A percentile compares a stretch with the other conserved stretches of the same genome.
Evolutionary conservation across 2,113 vertebrate genomes (phyloP).

Genomic region (Atrichornis clamosus): DNA sequence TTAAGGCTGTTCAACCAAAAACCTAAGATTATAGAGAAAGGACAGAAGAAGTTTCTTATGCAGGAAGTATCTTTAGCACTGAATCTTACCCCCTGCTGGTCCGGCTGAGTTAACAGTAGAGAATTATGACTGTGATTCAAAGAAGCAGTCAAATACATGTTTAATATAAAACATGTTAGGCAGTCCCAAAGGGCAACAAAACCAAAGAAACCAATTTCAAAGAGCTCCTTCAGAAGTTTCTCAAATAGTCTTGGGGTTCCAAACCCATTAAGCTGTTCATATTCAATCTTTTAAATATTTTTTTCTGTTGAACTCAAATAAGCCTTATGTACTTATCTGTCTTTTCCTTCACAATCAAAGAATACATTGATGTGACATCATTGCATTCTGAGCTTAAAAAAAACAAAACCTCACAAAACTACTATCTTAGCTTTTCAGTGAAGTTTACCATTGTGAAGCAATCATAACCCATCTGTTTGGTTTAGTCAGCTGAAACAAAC

Average conservation of each 20-base stretch:
- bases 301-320: background rate
- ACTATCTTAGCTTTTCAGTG: background rate
- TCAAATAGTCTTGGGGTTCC: background rate
- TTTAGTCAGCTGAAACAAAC: background rate
- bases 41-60: background rate
- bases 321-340: background rate
- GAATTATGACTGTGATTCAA: background rate
- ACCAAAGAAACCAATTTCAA: background rate
- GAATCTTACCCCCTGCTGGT: background rate
- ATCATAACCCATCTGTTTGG: background rate
- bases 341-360: background rate
- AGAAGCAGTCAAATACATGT: background rate
- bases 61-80: background rate
- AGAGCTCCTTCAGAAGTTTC: background rate
- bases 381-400: background rate
- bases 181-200: background rate
- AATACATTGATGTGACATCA: background rate
- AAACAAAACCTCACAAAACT: rapidly evolving
- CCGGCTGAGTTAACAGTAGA: background rate
- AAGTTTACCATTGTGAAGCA: background rate
- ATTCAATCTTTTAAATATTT: background rate
- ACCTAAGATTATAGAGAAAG: background rate
- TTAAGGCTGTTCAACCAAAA: background rate
- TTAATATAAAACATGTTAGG: background rate
- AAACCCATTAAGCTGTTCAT: background rate